phyloP scores from a whole-genome alignment of 2,113 vertebrate species.

The Hippocampus barbouri region DNA sequence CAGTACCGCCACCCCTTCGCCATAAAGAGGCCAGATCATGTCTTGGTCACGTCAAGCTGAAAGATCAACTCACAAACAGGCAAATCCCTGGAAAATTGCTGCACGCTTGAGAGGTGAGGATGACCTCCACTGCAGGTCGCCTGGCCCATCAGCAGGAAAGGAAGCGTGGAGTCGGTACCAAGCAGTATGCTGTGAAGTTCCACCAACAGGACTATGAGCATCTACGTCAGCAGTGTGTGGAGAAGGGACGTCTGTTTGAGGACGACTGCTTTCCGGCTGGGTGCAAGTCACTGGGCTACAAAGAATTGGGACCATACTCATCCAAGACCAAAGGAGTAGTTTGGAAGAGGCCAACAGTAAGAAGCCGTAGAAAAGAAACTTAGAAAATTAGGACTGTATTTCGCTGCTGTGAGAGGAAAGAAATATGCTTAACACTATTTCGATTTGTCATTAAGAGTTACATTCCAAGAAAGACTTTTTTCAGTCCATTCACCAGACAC shows the following conservation, averaged over 20 bases:
- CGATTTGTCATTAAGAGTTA: neutral
- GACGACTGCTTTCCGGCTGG: slow-evolving; percentile 80
- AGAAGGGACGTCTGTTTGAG: slow-evolving; percentile 74
- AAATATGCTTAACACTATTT: neutral
- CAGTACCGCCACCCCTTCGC: neutral
- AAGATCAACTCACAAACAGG: neutral
- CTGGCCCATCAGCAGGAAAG: slow-evolving; percentile 56
- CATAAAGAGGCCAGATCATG: slow-evolving; percentile 31
- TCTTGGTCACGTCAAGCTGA: slow-evolving; percentile 4
- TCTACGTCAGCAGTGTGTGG: slow-evolving; percentile 73
- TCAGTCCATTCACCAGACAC: no score
- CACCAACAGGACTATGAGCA: slow-evolving; percentile 78
- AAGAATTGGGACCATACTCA: slow-evolving; percentile 78
- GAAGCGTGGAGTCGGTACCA: slow-evolving; percentile 67
- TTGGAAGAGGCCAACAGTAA: slow-evolving; percentile 83
- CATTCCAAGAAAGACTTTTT: neutral
- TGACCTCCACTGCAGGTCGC: slow-evolving; percentile 57
- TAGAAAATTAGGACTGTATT: neutral
- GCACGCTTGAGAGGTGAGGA: slow-evolving; percentile 27
- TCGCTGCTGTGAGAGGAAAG: neutral
- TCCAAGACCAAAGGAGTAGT: slow-evolving; percentile 72
- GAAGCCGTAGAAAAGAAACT: neutral
- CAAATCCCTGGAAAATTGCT: no score
- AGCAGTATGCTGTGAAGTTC: slow-evolving; percentile 73
- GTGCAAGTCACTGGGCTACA: slow-evolving; percentile 76